Base-by-base conservation (phyloP, 2,113 vertebrate species). In the Perca fluviatilis region DNA sequence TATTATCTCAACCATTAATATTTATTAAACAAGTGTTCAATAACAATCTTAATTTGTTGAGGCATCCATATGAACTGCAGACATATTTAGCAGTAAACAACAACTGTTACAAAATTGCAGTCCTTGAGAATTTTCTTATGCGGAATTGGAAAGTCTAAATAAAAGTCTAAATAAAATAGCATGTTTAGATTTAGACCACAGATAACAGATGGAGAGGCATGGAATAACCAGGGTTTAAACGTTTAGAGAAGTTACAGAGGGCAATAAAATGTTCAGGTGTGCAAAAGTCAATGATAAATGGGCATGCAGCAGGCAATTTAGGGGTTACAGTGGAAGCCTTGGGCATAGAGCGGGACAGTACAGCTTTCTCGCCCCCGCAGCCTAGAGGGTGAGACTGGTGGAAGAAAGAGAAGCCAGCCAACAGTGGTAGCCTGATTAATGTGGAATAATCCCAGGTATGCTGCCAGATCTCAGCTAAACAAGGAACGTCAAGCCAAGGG, bases 361-460 rank as follows among this genome's bases (percentile, higher is more conserved):
- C 57, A 49, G 64, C 36, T 30, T 72, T 86, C 30, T 23, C 14
- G 6, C 72, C 64, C 49, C 50, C 3, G 1, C 57, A 69, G 46
- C 27, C 40, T 75, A 16, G 13, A 84, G 63, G 77, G 47, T 74
- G 60, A 78, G 51, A 63, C 23, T 56, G 57, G 61, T 73, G 43
- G 67, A 83, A 65, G 36, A 65, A 50, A 49, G 49, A 51, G 51
- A 80, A 51, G 68, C 40, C 77, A 76, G 72, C 47, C 76, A 76
- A 77, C 10, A 33, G 58, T 79, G 62, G 13, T 63, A 74, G 47
- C 23, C 77, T 88, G 84, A 79, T 77, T 79, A 69, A 76, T 66
- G 74, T 73, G 61, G 74, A 79, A 79, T 79, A 74, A 84, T 83
- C 66, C 66, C 36, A 72, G 65, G 62, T 78, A 25, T 70, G n/a